phyloP scores from a whole-genome alignment of 2,888 invertebrate species.

The Lymantria dispar region DNA sequence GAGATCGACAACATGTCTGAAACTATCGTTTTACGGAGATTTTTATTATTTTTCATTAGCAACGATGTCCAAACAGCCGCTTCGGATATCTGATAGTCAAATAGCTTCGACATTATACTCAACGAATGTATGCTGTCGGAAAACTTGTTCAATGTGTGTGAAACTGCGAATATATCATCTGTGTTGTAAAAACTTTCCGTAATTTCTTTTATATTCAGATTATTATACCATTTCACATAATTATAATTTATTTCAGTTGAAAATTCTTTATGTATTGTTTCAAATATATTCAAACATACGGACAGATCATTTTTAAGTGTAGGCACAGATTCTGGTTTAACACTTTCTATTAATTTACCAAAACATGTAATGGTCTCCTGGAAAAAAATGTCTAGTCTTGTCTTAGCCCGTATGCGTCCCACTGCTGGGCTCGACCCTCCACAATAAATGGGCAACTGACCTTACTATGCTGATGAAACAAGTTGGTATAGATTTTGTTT shows the following conservation, averaged over 20 bases:
- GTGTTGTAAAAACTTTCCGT: constrained; percentile 3
- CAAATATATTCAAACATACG: constrained; percentile 25
- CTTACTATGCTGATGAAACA: too few relatives aligned
- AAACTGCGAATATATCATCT: constrained; percentile 19
- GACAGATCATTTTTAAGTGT: constrained; percentile 23
- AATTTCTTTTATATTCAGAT: constrained; percentile 30
- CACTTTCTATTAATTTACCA: constrained; percentile 23
- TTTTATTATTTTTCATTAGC: not conserved
- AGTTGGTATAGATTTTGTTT: too few relatives aligned
- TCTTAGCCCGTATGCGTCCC: too few relatives aligned
- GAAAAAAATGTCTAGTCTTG: constrained; percentile 30
- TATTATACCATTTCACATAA: constrained; percentile 27
- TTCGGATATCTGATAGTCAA: constrained; percentile 7
- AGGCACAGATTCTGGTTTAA: constrained; percentile 26
- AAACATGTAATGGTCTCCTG: constrained; percentile 43
- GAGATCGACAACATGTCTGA: constrained; percentile 40
- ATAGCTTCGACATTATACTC: constrained; percentile 28
- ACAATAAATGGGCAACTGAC: too few relatives aligned
- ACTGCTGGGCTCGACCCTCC: too few relatives aligned
- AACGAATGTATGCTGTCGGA: constrained; percentile 22
- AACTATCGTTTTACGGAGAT: constrained; percentile 5
- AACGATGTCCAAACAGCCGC: constrained; percentile 5
- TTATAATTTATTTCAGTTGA: constrained; percentile 3
- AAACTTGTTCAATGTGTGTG: constrained; percentile 16
- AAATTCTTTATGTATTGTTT: constrained; percentile 12